phyloP scores from a whole-genome alignment of 2,113 vertebrate species.

The Microcebus jonahi region DNA sequence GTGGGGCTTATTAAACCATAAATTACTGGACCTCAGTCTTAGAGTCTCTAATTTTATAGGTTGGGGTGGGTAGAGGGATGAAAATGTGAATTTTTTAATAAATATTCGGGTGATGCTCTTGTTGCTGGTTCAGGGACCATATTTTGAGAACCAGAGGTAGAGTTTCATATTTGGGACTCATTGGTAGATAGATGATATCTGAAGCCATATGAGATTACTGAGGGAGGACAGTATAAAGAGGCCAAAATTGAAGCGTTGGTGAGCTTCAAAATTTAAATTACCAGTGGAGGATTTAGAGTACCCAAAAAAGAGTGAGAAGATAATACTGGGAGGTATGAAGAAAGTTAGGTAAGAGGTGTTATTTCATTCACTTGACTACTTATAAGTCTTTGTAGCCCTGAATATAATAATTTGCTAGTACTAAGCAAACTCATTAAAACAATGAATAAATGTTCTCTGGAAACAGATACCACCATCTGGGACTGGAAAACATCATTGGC shows the following conservation, averaged over 20 bases:
- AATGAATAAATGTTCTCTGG: constrained; percentile 19
- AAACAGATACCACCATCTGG: not conserved
- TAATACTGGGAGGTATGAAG: not conserved
- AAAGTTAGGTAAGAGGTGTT: not conserved
- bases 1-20: not conserved
- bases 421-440: constrained; percentile 38
- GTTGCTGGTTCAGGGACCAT: not conserved
- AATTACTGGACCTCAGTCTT: not conserved
- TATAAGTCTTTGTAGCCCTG: not conserved
- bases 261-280: constrained; percentile 25
- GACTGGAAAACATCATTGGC: not conserved
- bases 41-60: not conserved
- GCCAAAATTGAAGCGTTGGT: not conserved
- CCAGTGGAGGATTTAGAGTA: not conserved
- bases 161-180: not conserved
- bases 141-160: not conserved
- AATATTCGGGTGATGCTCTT: not conserved
- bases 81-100: not conserved
- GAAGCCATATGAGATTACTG: not conserved
- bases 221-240: not conserved
- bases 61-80: not conserved
- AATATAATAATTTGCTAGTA: not conserved
- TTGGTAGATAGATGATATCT: not conserved
- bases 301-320: not conserved
- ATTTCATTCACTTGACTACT: not conserved